Conservation (phyloP, 2,113 vertebrate species). For the Cygnus atratus region DNA sequence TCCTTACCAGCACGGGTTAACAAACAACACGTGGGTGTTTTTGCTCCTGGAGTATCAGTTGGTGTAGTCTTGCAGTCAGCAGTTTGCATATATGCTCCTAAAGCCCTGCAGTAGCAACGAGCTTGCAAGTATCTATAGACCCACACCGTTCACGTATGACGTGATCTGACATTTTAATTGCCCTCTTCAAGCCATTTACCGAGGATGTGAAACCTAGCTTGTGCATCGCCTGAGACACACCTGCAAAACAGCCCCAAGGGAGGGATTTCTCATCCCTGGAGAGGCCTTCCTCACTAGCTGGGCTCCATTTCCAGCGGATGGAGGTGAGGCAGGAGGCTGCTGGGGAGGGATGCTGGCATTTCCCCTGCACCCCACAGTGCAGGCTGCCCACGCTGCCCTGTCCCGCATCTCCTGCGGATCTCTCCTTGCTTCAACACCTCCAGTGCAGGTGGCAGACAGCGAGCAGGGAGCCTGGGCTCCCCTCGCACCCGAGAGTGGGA, state of each 20-base stretch:
- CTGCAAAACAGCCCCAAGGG: neutral
- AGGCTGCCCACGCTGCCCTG: rapidly evolving
- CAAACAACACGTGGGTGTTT: neutral
- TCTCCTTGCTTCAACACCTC: neutral
- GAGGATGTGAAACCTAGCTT: neutral
- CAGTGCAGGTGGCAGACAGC: neutral
- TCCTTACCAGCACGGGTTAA: neutral
- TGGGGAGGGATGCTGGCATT: neutral
- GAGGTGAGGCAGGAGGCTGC: neutral
- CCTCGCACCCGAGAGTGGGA: neutral
- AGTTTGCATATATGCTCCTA: neutral
- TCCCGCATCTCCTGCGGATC: neutral
- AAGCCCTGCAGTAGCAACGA: neutral
- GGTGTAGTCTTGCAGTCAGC: neutral
- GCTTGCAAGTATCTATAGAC: neutral
- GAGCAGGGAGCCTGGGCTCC: neutral
- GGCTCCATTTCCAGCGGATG: neutral
- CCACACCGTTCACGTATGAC: neutral
- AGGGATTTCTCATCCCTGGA: neutral
- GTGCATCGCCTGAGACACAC: neutral
- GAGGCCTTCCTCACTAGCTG: neutral
- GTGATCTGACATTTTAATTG: neutral
- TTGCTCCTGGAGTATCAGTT: neutral
- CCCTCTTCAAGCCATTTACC: neutral
- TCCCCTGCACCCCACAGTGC: neutral